Evolutionary conservation across 1,140 invertebrate species (phyloP).

Genomic region (Pseudomyrmex sp.): DNA sequence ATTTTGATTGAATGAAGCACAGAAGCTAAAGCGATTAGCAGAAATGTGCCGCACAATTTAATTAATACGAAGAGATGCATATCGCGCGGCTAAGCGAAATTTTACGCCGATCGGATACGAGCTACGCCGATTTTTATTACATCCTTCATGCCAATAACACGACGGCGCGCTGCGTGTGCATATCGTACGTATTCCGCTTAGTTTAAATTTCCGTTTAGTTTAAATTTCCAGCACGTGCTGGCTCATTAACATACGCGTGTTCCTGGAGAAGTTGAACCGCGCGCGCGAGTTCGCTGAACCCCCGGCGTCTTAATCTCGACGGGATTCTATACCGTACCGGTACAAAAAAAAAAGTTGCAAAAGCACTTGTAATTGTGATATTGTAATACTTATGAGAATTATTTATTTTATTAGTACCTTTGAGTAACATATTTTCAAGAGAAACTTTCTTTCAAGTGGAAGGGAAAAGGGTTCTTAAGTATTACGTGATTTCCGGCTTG

Average conservation of each 20-base stretch:
- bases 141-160: constrained; percentile 51
- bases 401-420: constrained; percentile 43
- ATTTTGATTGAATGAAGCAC: constrained; percentile 1
- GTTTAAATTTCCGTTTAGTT: constrained; percentile 79
- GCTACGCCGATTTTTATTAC: constrained; percentile 65
- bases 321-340: constrained; percentile 54
- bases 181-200: constrained; percentile 68
- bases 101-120: constrained; percentile 56
- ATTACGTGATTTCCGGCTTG: constrained; percentile 74
- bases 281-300: constrained; percentile 76
- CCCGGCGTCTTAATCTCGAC: constrained; percentile 30
- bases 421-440: constrained; percentile 19
- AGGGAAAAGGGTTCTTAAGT: constrained; percentile 50
- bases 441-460: constrained; percentile 54
- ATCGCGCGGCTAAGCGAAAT: constrained; percentile 22
- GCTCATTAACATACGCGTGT: constrained; percentile 75
- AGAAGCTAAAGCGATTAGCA: neutral
- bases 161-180: constrained; percentile 37
- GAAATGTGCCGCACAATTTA: constrained; percentile 2
- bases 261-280: constrained; percentile 65
- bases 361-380: neutral
- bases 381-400: neutral
- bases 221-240: constrained; percentile 79
- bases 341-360: neutral
- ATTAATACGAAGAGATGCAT: constrained; percentile 23